phyloP scores from a whole-genome alignment of 2,797 vertebrate species.

The Lates japonicus region DNA sequence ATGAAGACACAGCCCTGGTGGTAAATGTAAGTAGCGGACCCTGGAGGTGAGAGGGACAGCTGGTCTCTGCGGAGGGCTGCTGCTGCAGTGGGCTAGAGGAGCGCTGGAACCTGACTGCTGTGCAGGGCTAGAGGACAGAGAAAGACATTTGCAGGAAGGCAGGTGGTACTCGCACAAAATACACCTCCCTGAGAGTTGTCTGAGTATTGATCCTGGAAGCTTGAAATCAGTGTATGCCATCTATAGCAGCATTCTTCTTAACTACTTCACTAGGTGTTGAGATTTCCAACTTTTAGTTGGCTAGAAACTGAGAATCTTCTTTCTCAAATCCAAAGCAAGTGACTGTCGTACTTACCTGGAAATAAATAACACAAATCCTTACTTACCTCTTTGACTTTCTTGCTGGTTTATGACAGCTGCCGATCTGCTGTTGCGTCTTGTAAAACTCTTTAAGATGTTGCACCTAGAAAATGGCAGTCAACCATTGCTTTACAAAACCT shows the following conservation, averaged over 20 bases:
- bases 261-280: too few species aligned
- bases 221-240: background rate
- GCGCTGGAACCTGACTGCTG: slow-evolving; percentile 92
- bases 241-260: too few species aligned
- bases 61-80: slow-evolving; percentile 90
- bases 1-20: background rate
- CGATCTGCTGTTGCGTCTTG: slow-evolving; percentile 97
- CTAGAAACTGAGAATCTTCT: background rate
- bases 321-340: background rate
- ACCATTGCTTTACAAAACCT: background rate
- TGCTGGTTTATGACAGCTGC: slow-evolving; percentile 91
- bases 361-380: background rate
- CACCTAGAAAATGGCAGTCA: slow-evolving; percentile 77
- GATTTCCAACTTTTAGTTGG: too few species aligned
- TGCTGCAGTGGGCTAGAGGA: slow-evolving; percentile 92
- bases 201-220: background rate
- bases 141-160: background rate
- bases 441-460: slow-evolving; percentile 98
- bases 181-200: background rate
- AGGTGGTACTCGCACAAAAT: background rate
- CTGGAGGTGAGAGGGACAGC: slow-evolving; percentile 89
- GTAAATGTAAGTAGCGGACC: slow-evolving; percentile 75
- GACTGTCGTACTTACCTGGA: too few species aligned
- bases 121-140: slow-evolving; percentile 84
- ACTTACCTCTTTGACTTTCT: slow-evolving; percentile 92